Percentiles rank a stretch among this genome's conserved stretches.
Conservation (phyloP, 2,888 invertebrate species). For the Geotrupes spiniger region DNA sequence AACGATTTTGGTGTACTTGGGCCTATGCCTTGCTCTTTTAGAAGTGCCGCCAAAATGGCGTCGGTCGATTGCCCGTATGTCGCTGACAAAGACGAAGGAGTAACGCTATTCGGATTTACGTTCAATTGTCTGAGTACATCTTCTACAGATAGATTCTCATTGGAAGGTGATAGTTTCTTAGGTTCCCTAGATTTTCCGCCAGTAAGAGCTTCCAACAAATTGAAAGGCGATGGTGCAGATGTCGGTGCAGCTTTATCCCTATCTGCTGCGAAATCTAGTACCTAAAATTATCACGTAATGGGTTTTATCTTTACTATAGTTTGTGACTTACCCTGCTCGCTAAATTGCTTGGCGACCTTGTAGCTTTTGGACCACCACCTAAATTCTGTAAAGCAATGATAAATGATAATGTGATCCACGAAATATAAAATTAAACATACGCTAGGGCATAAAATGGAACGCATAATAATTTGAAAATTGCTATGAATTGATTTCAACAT, state of each 20-base stretch:
- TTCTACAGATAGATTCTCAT: slow-evolving; percentile 35
- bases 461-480: too few species aligned
- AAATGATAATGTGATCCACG: too few species aligned
- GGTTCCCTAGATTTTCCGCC: slow-evolving; percentile 24
- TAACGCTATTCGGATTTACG: slow-evolving; percentile 31
- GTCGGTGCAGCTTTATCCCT: slow-evolving; percentile 33
- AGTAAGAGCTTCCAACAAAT: slow-evolving; percentile 21
- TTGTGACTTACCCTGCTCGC: slow-evolving; percentile 39
- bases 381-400: slow-evolving; percentile 32
- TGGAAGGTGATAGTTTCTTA: slow-evolving; percentile 29
- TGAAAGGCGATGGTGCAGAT: slow-evolving; percentile 20
- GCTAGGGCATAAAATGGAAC: too few species aligned
- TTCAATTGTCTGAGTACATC: slow-evolving; percentile 45
- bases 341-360: slow-evolving; percentile 28
- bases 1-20: slow-evolving; percentile 66
- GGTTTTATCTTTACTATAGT: too few species aligned
- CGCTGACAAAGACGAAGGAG: slow-evolving; percentile 34
- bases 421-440: too few species aligned
- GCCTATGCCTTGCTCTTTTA: slow-evolving; percentile 71
- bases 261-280: slow-evolving; percentile 43
- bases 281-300: slow-evolving; percentile 33
- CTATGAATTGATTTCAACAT: neutral
- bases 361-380: slow-evolving; percentile 25
- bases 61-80: slow-evolving; percentile 63
- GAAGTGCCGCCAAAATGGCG: slow-evolving; percentile 65